A percentile compares a stretch with the other conserved stretches of the same genome.
phyloP scores from a whole-genome alignment of 1,140 invertebrate genomes.

The Eumeta japonica region DNA sequence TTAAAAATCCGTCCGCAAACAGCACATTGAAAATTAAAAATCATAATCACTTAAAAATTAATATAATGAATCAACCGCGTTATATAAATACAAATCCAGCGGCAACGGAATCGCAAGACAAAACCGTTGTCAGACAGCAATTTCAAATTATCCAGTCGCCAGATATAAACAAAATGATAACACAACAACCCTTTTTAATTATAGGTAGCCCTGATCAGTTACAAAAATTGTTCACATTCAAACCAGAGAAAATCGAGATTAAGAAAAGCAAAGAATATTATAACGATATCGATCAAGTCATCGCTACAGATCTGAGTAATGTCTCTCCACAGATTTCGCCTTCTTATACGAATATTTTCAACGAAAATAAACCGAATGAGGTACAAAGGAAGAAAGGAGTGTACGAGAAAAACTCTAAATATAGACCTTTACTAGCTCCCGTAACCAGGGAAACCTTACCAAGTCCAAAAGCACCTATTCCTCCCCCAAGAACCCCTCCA shows the following conservation, averaged over 20 bases:
- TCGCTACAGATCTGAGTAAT: slow-evolving; percentile 11
- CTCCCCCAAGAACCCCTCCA: slow-evolving; percentile 13
- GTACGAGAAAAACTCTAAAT: slow-evolving; percentile 38
- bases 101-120: too few species aligned
- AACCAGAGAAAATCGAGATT: slow-evolving; percentile 14
- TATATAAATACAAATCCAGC: too few species aligned
- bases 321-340: background rate
- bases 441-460: slow-evolving; percentile 25
- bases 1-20: too few species aligned
- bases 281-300: slow-evolving; percentile 44
- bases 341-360: slow-evolving; percentile 10
- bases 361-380: slow-evolving; percentile 9
- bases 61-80: too few species aligned
- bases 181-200: too few species aligned
- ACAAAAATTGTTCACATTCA: too few species aligned
- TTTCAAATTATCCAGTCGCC: too few species aligned
- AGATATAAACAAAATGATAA: too few species aligned
- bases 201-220: background rate
- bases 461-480: slow-evolving; percentile 13
- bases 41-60: too few species aligned
- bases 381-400: slow-evolving; percentile 26
- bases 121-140: too few species aligned
- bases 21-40: too few species aligned
- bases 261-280: slow-evolving; percentile 38
- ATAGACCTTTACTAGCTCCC: slow-evolving; percentile 24